Evolutionary conservation across 2,888 invertebrate genomes (phyloP), one percentile per base, ranked within the genome.

Genomic region (Drosophila mayaguana): DNA sequence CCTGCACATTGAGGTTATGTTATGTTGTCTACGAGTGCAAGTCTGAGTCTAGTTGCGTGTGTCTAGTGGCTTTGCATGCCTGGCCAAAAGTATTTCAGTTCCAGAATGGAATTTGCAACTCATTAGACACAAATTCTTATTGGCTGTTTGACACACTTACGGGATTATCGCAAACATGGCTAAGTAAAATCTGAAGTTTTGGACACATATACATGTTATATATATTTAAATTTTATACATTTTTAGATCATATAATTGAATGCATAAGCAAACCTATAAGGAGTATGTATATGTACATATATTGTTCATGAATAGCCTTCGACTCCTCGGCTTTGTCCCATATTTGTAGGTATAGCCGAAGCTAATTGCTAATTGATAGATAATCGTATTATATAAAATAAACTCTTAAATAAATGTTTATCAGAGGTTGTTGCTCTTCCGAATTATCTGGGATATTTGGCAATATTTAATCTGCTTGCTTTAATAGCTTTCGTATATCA

Each of bases 1-100:
- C 72, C 72, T 82, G 83, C 80, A 82, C 80, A 82, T 80, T 82
- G 83, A 72, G 83, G 80, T 73, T 83, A 70, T 75, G 63, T 63
- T 74, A 43, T 42, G 53, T 46, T 51, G 56, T 34, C 42, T 67
- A 25, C 32, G 25, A 46, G 18, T 18, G n/a, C n/a, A 14, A 16
- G 53, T 48, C 16, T 40, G 16, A 38, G 25, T 43, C 18, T 22
- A 14, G 3, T 6, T 20, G 42, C 32, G 32, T 6, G 45, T 8
- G 62, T 64, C 64, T 65, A 60, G 71, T 66, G 71, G 54, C 43
- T 64, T 42, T 22, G 46, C 46, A 43, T 56, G 34, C 50, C 34
- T 53, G 51, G 18, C 20, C 56, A 25, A n/a, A 20, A 20, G 45
- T 56, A 53, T 42, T 36, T 55, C 43, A 42, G 43, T 46, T 60